Evolutionary conservation across 1,140 invertebrate species (phyloP).

Genomic region (Mya arenaria): DNA sequence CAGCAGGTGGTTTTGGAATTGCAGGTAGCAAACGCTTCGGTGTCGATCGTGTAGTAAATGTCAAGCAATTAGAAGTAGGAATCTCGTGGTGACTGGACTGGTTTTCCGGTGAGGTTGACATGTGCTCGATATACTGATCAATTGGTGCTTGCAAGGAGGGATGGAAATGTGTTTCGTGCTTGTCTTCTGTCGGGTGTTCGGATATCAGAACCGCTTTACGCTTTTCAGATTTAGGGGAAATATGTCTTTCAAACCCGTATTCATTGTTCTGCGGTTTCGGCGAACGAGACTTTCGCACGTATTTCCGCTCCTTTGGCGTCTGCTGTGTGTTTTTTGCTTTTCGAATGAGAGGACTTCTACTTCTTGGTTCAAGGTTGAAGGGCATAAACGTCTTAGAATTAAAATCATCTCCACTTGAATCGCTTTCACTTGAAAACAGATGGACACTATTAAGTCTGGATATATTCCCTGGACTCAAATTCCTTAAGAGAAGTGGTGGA

Average conservation of each 20-base stretch:
- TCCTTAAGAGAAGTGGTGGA: not conserved
- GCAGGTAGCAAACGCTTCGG: conserved; percentile 31
- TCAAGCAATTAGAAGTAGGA: too few relatives aligned
- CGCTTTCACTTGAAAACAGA: conserved; percentile 45
- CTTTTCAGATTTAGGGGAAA: not conserved
- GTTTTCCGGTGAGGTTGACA: not conserved
- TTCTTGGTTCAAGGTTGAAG: not conserved
- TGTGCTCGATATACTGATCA: not conserved
- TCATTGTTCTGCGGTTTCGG: not conserved
- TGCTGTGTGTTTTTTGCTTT: not conserved
- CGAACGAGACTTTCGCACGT: not conserved
- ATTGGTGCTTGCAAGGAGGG: not conserved
- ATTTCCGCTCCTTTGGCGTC: not conserved
- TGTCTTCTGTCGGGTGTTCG: too few relatives aligned
- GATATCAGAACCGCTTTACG: too few relatives aligned
- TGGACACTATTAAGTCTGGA: conserved; percentile 24
- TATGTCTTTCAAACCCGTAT: not conserved
- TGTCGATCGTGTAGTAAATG: not conserved
- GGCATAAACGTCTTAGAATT: not conserved
- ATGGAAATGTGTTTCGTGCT: not conserved
- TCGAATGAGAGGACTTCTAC: not conserved
- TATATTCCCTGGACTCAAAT: not conserved
- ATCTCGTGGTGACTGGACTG: too few relatives aligned
- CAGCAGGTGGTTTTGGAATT: not conserved
- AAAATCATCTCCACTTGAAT: not conserved